Evolutionary conservation across 2,797 vertebrate species (phyloP).

Genomic region (Babyrousa celebensis): DNA sequence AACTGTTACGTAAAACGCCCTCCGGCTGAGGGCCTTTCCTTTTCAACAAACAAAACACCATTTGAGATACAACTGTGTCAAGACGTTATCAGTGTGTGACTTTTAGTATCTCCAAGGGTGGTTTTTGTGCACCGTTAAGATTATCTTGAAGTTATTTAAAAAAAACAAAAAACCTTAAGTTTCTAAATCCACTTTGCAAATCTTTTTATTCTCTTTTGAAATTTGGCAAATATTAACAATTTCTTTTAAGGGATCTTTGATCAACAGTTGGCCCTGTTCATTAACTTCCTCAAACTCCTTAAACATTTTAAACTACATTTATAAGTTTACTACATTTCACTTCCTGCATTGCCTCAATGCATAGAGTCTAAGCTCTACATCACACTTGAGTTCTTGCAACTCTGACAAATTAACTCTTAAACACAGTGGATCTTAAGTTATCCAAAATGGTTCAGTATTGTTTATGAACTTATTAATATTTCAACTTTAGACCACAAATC

Average conservation of each 20-base stretch:
- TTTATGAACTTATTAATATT: slow-evolving; percentile 34
- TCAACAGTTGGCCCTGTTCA: neutral
- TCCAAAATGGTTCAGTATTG: neutral
- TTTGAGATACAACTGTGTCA: neutral
- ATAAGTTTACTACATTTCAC: neutral
- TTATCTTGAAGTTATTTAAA: neutral
- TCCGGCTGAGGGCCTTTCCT: neutral
- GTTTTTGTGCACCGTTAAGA: neutral
- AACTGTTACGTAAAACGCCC: neutral
- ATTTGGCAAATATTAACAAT: slow-evolving; percentile 32
- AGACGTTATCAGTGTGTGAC: neutral
- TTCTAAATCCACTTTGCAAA: slow-evolving; percentile 8
- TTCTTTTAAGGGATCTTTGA: slow-evolving; percentile 21
- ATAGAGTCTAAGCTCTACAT: neutral
- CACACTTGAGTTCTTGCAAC: neutral
- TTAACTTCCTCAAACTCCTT: neutral
- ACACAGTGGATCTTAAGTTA: neutral
- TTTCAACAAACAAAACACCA: neutral
- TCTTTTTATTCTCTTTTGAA: slow-evolving; percentile 10
- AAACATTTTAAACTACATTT: slow-evolving; percentile 38
- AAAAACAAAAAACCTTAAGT: slow-evolving; percentile 1
- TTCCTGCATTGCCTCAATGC: neutral
- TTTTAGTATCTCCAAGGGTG: neutral
- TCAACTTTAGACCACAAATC: neutral
- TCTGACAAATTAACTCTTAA: slow-evolving; percentile 17